A percentile compares a stretch with the other conserved stretches of the same genome.
phyloP scores from a whole-genome alignment of 2,113 vertebrate species.

The Regulus satrapa region DNA sequence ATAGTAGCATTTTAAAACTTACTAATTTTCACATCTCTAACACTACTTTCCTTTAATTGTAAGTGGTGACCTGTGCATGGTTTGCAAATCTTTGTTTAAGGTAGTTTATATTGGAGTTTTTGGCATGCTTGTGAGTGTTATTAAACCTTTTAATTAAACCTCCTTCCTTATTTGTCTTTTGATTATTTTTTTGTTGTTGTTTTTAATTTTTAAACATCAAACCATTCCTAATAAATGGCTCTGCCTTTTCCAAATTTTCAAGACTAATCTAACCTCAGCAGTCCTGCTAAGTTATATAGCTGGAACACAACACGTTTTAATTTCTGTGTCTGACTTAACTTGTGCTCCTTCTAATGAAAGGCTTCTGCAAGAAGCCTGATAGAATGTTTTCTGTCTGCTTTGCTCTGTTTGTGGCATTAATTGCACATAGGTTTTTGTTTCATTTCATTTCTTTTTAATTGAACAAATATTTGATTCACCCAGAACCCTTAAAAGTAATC shows the following conservation, averaged over 20 bases:
- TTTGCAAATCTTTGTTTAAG: neutral
- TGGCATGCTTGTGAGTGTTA: slow-evolving; percentile 9
- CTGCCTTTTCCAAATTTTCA: neutral
- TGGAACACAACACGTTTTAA: neutral
- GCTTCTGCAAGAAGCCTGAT: neutral
- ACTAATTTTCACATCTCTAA: neutral
- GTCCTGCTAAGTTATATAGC: neutral
- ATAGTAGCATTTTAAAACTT: neutral
- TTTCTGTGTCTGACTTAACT: neutral
- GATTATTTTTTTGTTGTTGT: neutral
- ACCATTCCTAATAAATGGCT: neutral
- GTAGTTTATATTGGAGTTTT: neutral
- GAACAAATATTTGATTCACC: neutral
- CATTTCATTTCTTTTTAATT: neutral
- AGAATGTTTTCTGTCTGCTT: neutral
- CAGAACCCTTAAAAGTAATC: neutral
- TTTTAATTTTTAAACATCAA: neutral
- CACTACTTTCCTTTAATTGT: neutral
- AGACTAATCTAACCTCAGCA: neutral
- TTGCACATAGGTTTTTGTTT: neutral
- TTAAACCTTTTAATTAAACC: neutral
- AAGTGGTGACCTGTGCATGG: neutral
- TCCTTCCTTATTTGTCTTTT: neutral
- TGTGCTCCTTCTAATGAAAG: neutral
- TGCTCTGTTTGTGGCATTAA: slow-evolving; percentile 15